Evolutionary conservation across 2,113 vertebrate species (phyloP).

Genomic region (Otus sunia): DNA sequence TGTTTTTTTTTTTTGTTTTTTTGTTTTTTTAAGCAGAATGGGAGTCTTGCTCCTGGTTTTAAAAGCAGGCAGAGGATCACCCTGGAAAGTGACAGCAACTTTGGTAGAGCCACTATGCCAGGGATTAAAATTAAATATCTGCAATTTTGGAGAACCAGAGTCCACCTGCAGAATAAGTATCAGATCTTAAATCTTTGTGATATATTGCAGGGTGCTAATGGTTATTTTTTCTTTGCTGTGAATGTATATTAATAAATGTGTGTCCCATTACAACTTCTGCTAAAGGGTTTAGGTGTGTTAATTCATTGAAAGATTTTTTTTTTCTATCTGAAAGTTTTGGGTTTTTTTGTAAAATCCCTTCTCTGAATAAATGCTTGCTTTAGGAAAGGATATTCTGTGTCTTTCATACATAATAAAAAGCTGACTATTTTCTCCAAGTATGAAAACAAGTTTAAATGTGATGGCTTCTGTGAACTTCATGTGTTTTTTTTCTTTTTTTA

Average conservation of each 20-base stretch:
- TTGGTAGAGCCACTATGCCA: neutral
- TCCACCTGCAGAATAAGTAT: neutral
- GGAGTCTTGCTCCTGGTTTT: neutral
- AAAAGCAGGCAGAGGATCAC: neutral
- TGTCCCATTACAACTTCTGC: neutral
- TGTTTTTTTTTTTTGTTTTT: neutral
- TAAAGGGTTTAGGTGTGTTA: neutral
- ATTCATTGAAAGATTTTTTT: neutral
- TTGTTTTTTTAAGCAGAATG: neutral
- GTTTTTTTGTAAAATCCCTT: neutral
- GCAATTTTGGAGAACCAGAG: neutral
- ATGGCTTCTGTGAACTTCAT: neutral
- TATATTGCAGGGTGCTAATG: neutral
- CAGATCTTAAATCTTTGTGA: neutral
- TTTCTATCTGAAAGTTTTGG: neutral
- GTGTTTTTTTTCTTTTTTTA: neutral
- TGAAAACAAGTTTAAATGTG: neutral
- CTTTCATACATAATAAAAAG: neutral
- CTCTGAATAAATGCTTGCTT: neutral
- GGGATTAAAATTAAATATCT: neutral
- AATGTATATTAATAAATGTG: neutral
- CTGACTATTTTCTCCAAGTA: neutral
- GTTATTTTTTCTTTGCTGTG: neutral
- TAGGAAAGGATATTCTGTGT: neutral
- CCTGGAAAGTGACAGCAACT: neutral